Evolutionary conservation across 2,888 invertebrate genomes (phyloP), one percentile per base, ranked within the genome.

Genomic region (Nycteola revayana): DNA sequence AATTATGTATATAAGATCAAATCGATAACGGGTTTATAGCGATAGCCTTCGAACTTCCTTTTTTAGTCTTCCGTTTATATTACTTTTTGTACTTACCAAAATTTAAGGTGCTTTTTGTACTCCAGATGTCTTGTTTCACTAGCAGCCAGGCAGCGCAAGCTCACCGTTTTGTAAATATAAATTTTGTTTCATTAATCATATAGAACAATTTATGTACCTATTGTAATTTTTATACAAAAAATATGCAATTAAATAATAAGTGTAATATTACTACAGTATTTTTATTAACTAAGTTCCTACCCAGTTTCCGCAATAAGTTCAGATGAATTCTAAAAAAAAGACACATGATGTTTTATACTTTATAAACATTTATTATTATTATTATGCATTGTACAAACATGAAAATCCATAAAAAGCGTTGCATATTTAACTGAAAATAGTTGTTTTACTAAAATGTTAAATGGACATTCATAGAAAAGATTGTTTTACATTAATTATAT

Each of bases 171-270:
- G 74, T 76, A 77, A 77, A 76, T 76, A 76, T 59, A 72, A 63
- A 67, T 69, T 70, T 70, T 72, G 57, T 75, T 77, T 75, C 57
- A 64, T 69, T 76, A 63, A 68, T 67, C 64, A 62, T 75, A 69
- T 69, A 75, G 67, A 69, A 77, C 75, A 74, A 73, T 80, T 75
- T 74, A 75, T 81, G 75, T 82, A 82, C 71, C 74, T 77, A 83
- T 76, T 76, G 77, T 85, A 81, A 82, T 81, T 87, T 87, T 87
- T 87, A 86, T 88, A 88, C 84, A 84, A 86, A 81, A n/a, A 83
- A 72, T 78, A 77, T 71, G 76, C 77, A 79, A 85, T 80, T 85
- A 85, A 84, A 85, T 65, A 68, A 68, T 84, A 81, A 80, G 73
- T 52, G 42, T 59, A 58, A 57, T 49, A 51, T 44, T 44, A 52